phyloP scores from a whole-genome alignment of 2,113 vertebrate genomes.

The Vulpes ferrilata region DNA sequence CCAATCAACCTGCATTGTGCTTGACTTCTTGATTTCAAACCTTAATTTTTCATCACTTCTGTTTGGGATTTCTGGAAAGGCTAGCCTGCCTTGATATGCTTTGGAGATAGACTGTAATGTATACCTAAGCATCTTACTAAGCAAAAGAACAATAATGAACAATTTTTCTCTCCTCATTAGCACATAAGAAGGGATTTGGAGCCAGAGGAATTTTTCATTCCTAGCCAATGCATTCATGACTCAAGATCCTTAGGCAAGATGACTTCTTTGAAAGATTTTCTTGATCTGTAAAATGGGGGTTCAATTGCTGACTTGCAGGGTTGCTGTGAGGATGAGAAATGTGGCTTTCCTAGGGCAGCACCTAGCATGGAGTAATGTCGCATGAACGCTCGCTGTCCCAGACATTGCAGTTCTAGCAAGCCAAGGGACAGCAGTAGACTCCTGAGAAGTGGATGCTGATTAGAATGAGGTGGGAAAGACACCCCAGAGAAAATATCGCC shows the following conservation, averaged over 20 bases:
- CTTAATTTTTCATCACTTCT: neutral
- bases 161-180: neutral
- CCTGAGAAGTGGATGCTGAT: conserved; percentile 20
- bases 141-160: neutral
- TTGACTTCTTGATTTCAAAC: conserved; percentile 21
- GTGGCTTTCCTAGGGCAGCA: neutral
- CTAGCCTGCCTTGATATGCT: neutral
- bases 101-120: neutral
- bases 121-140: neutral
- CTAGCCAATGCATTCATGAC: neutral
- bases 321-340: neutral
- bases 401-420: neutral
- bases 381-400: neutral
- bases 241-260: neutral
- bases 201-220: neutral
- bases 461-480: neutral
- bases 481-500: conserved; percentile 8
- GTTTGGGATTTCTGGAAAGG: neutral
- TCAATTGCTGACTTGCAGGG: neutral
- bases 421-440: neutral
- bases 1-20: neutral
- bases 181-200: neutral
- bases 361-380: no score
- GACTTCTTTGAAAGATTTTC: neutral
- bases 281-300: neutral